Evolutionary conservation across 2,888 invertebrate species (phyloP).

Genomic region (Drosophila nr. fundita): DNA sequence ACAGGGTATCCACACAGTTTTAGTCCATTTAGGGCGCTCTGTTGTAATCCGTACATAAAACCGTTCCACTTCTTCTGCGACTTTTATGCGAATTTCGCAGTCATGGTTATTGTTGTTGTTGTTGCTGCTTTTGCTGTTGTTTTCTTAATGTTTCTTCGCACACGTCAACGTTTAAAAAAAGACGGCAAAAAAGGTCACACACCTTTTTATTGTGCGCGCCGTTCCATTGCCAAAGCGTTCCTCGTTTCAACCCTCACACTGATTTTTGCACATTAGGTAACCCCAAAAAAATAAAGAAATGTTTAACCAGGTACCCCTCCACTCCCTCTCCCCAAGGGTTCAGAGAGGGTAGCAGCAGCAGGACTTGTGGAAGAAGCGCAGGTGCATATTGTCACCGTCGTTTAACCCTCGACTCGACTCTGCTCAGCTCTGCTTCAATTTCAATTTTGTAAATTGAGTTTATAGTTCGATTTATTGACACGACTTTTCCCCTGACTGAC

Average conservation of each 20-base stretch:
- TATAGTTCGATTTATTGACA: constrained; percentile 81
- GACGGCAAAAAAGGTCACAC: constrained; percentile 71
- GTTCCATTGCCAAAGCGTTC: constrained; percentile 53
- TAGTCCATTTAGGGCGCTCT: constrained; percentile 35
- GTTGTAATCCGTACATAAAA: constrained; percentile 67
- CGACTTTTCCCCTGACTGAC: constrained; percentile 66
- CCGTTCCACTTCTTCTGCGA: constrained; percentile 72
- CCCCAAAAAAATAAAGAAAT: constrained; percentile 29
- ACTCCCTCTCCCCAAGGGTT: not conserved
- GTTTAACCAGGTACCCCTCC: not conserved
- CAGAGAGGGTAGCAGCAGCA: not conserved
- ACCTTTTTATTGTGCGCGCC: constrained; percentile 58
- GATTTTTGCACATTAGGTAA: constrained; percentile 55
- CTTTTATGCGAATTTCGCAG: constrained; percentile 73
- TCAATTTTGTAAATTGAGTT: constrained; percentile 81
- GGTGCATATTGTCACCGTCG: constrained; percentile 58
- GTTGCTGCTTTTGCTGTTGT: constrained; percentile 37
- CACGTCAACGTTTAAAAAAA: constrained; percentile 61
- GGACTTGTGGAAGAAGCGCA: constrained; percentile 35
- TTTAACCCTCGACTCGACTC: constrained; percentile 61
- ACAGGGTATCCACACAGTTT: constrained; percentile 28
- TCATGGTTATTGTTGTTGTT: constrained; percentile 42
- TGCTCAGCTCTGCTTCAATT: constrained; percentile 66
- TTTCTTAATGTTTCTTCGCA: constrained; percentile 70
- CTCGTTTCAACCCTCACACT: constrained; percentile 36